phyloP scores from a whole-genome alignment of 2,797 vertebrate species.

The Dendrocincla fuliginosa region DNA sequence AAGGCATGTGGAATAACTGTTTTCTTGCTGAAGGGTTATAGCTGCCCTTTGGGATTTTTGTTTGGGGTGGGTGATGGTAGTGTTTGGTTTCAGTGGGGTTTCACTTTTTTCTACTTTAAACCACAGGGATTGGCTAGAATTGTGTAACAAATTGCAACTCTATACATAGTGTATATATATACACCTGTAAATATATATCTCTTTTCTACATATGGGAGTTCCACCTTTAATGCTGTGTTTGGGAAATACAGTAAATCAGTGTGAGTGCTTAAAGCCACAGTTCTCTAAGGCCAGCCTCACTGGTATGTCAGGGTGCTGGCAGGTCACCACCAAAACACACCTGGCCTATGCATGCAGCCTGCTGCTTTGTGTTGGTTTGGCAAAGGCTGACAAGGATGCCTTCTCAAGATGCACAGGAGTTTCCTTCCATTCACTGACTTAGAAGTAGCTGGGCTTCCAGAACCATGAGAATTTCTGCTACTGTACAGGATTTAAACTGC shows the following conservation, averaged over 20 bases:
- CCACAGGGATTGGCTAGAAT: not conserved
- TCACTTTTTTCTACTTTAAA: not conserved
- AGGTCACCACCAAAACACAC: accelerated
- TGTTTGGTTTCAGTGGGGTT: not conserved
- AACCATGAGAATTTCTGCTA: not conserved
- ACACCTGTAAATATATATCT: not conserved
- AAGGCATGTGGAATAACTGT: accelerated
- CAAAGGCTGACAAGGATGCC: not conserved
- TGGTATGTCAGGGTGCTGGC: accelerated
- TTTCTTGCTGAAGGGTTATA: not conserved
- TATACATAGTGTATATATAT: accelerated
- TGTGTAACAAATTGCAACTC: not conserved
- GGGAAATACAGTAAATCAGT: not conserved
- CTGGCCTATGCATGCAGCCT: accelerated
- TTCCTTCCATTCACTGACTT: not conserved
- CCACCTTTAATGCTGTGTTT: accelerated
- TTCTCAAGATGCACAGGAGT: not conserved
- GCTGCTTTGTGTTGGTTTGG: not conserved
- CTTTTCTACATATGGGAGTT: not conserved
- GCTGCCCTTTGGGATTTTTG: not conserved
- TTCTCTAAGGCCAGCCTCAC: not conserved
- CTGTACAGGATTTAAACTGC: not conserved
- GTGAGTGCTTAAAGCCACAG: not conserved
- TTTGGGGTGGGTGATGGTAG: not conserved
- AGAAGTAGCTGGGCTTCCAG: not conserved